These are phyloP conservation scores for Rhaphigaster nebulosa DNA, from an alignment of 2,888 invertebrate genomes.

Conservation along the genomic window DNA sequence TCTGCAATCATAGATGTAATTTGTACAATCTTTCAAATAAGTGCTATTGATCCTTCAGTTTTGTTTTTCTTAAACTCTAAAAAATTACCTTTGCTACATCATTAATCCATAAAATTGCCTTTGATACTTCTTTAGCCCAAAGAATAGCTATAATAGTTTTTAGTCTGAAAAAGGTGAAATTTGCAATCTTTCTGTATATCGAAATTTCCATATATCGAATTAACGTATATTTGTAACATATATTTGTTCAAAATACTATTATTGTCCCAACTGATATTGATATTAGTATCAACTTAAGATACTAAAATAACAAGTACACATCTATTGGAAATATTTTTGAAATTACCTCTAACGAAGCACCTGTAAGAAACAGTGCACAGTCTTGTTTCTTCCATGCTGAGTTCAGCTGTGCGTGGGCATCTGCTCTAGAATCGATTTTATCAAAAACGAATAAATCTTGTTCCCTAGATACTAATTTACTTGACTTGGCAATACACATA, in stretches of 20 bases:
- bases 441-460: constrained; percentile 85
- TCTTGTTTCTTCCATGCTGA: constrained; percentile 75
- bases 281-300: background rate
- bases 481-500: constrained; percentile 97
- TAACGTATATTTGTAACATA: no score
- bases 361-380: constrained; percentile 77
- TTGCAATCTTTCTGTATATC: no score
- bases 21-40: no score
- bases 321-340: background rate
- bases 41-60: no score
- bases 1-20: no score
- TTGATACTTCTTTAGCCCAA: no score
- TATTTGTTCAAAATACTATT: background rate
- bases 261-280: background rate
- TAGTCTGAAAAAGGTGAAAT: no score
- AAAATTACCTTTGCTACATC: no score
- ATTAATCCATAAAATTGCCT: no score
- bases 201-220: no score
- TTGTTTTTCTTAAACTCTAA: no score
- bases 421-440: constrained; percentile 76
- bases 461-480: constrained; percentile 86
- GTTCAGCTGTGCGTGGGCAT: constrained; percentile 76
- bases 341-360: constrained; percentile 76
- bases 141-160: no score
- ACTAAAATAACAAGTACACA: background rate